Evolutionary conservation across 1,140 invertebrate species (phyloP), one percentile per base, ranked within the genome.

Genomic region (Ips nitidus): DNA sequence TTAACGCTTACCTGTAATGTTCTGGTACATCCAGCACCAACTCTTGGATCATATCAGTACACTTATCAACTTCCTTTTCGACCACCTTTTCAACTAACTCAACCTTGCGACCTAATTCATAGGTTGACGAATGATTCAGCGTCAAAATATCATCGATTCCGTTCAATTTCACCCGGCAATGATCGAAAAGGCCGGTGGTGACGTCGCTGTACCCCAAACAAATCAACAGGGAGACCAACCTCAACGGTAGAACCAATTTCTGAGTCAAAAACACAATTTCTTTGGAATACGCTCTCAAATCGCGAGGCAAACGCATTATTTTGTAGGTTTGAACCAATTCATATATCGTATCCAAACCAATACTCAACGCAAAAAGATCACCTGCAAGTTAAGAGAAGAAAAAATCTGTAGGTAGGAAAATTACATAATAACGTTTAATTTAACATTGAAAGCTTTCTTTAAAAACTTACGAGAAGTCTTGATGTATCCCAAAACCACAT

Each of bases 141-240:
- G 47, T 39, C 39, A 74, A 67, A 66, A 74, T 74, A 52, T 71
- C 71, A n/a, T 66, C 56, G n/a, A 74, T 62, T 42, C 69, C 73
- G 37, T 40, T 70, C 41, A 74, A 40, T 64, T 74, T 74, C 4
- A 73, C 71, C 3, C 40, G 62, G 62, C 67, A 72, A 55, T 72
- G 52, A 50, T 74, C 69, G 7, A 73, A 59, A 3, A 55, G 43
- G 4, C 38, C 8, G 2, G 62, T 68, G 39, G 47, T 4, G 7
- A 73, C 42, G 52, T 74, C 73, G 37, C 57, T 69, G 22, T 71
- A 41, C 2, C 68, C 68, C n/a, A 74, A 61, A 7, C 69, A 61
- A 37, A 64, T 57, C 41, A 74, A 58, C 41, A 70, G 45, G 8
- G 45, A 5, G 4, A 59, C 50, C 5, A 63, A 68, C 40, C 69